Evolutionary conservation across 2,888 invertebrate species (phyloP).

Genomic region (Callyntrura guangdongensis): DNA sequence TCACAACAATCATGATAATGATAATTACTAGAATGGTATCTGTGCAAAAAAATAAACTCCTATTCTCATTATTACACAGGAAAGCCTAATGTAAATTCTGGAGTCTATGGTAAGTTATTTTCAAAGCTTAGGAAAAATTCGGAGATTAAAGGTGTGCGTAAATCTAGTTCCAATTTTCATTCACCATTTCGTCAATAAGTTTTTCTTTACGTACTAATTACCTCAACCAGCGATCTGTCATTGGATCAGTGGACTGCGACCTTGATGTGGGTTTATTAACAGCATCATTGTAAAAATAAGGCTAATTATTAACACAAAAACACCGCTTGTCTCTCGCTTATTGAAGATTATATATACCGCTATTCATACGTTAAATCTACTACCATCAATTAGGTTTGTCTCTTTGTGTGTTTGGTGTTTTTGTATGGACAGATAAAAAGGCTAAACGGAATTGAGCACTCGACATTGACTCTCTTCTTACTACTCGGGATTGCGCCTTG

Average conservation of each 20-base stretch:
- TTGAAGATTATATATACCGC: not conserved
- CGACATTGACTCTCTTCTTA: constrained; percentile 83
- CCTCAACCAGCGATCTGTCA: not conserved
- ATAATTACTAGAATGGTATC: not conserved
- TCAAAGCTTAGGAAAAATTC: not conserved
- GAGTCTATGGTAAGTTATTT: not conserved
- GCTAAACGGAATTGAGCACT: constrained; percentile 60
- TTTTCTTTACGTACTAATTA: not conserved
- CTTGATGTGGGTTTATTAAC: constrained; percentile 70
- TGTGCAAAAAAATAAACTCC: not conserved
- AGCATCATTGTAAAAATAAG: constrained; percentile 18
- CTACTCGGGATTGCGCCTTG: constrained; percentile 25
- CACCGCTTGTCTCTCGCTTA: not conserved
- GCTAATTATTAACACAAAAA: constrained; percentile 35
- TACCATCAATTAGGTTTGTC: too few relatives aligned
- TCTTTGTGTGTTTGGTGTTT: not conserved
- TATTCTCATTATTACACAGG: too few relatives aligned
- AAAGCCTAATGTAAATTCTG: not conserved
- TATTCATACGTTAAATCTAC: not conserved
- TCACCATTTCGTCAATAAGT: not conserved
- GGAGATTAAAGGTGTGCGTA: too few relatives aligned
- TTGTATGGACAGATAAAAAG: constrained; percentile 7
- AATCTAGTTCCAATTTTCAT: too few relatives aligned
- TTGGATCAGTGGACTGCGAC: constrained; percentile 18
- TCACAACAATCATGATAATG: not conserved